Evolutionary conservation across 1,140 invertebrate genomes (phyloP), one percentile per base, ranked within the genome.

Genomic region (Heliconius hermathena): DNA sequence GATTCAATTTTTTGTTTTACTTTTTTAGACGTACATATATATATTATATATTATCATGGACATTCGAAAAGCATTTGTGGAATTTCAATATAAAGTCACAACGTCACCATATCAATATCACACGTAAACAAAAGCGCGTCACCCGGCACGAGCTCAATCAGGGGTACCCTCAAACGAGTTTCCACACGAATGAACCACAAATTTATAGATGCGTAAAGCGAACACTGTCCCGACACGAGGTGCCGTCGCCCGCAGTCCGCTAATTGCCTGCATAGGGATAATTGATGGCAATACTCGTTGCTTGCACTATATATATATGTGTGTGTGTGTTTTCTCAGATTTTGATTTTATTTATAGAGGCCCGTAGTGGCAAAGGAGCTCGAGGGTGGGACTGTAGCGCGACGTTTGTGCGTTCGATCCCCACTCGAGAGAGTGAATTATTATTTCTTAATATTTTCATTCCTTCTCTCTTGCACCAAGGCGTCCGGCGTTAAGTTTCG

Each of bases 251-350:
- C 74, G 18, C 33, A 75, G 54, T n/a, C 33, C 57, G 74, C 18
- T 75, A 75, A 66, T 66, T 75, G 74, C 54, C 36, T 57, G 54
- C 74, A 60, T 75, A 33, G 41, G 8, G 60, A 66, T 66, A 66
- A 66, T 66, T 66, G 60, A 66, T 29, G 26, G 11, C 60, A n/a
- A 66, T 57, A 22, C 22, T 46, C 41, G 13, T 46, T 11, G 60
- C 11, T 66, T 66, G 60, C 3, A 66, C 22, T 9, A 26, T 66
- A 26, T 66, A 66, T 13, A 46, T 46, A 46, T 46, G 8, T 38
- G 8, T 26, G 4, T 33, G 33, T 33, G 5, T 33, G 4, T 57
- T 57, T 66, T 66, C 22, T 66, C 57, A 29, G n/a, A 66, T 66
- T 41, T 41, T 41, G 0, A 13, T 41, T 41, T 41, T 41, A 0